A percentile compares a stretch with the other conserved stretches of the same genome.
These are phyloP conservation scores for Pangasianodon gigas DNA, from an alignment of 2,113 vertebrate genomes.

Conservation along the genomic window DNA sequence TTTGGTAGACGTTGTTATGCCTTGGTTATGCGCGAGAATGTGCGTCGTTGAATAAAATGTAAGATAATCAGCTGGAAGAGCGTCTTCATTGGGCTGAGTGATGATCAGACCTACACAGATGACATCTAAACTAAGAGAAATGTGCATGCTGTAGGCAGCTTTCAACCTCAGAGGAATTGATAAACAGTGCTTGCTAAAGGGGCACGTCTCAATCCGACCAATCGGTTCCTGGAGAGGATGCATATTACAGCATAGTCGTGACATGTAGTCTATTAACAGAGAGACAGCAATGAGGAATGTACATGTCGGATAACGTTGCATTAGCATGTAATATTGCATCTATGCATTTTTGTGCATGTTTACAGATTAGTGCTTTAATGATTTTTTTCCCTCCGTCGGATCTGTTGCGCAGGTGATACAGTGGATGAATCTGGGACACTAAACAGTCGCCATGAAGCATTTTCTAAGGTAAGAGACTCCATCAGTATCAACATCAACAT, in stretches of 20 bases:
- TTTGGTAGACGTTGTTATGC: neutral
- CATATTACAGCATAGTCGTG: neutral
- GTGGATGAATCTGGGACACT: conserved; percentile 44
- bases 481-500: neutral
- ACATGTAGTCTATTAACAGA: neutral
- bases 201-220: conserved; percentile 29
- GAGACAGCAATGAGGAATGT: neutral
- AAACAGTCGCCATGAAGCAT: conserved; percentile 74
- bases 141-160: neutral
- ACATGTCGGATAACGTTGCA: too few species aligned
- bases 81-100: neutral
- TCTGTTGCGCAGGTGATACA: conserved; percentile 43
- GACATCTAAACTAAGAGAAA: neutral
- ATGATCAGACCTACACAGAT: neutral
- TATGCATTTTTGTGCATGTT: neutral
- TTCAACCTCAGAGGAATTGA: neutral
- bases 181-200: neutral
- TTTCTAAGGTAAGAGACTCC: conserved; percentile 72
- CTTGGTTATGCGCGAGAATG: neutral
- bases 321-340: neutral
- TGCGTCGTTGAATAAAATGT: neutral
- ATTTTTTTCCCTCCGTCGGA: neutral
- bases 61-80: neutral
- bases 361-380: neutral
- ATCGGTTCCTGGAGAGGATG: neutral